phyloP scores from a whole-genome alignment of 1,140 invertebrate genomes.

The Drosophila kanapiae region DNA sequence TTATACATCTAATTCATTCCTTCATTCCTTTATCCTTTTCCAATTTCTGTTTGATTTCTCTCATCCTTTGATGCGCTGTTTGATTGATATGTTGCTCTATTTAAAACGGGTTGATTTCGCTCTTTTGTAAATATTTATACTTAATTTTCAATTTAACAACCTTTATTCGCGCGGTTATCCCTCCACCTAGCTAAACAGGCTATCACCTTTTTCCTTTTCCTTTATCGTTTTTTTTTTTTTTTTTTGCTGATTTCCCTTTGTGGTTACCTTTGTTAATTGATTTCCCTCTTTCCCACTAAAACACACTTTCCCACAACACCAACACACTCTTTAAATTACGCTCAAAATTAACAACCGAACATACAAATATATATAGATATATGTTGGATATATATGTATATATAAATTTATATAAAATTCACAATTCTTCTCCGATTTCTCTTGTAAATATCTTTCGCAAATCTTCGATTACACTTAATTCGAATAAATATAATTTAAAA shows the following conservation, averaged over 20 bases:
- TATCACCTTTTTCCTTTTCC: constrained; percentile 63
- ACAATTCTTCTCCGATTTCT: constrained; percentile 28
- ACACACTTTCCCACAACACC: constrained; percentile 2
- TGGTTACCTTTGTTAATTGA: constrained; percentile 49
- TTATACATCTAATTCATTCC: constrained; percentile 21
- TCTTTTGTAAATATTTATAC: constrained; percentile 78
- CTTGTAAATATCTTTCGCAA: constrained; percentile 57
- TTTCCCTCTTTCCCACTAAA: constrained; percentile 16
- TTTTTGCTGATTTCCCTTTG: constrained; percentile 25
- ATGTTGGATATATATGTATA: constrained; percentile 30
- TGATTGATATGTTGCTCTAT: constrained; percentile 74
- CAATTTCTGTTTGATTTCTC: constrained; percentile 37
- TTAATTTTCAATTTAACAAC: constrained; percentile 76
- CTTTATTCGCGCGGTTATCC: constrained; percentile 52
- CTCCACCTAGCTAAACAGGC: constrained; percentile 18
- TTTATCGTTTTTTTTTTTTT: constrained; percentile 8
- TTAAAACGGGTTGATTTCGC: constrained; percentile 49
- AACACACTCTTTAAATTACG: constrained; percentile 39
- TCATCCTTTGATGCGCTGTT: constrained; percentile 33
- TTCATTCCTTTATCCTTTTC: no score
- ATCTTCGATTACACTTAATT: constrained; percentile 35
- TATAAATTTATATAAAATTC: constrained; percentile 48
- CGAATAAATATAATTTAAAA: constrained; percentile 49
- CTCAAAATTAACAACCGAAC: constrained; percentile 72
- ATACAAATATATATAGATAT: constrained; percentile 47